A percentile compares a stretch with the other conserved stretches of the same genome.
phyloP scores from a whole-genome alignment of 2,888 invertebrate genomes.

The Alloplasta piceator region DNA sequence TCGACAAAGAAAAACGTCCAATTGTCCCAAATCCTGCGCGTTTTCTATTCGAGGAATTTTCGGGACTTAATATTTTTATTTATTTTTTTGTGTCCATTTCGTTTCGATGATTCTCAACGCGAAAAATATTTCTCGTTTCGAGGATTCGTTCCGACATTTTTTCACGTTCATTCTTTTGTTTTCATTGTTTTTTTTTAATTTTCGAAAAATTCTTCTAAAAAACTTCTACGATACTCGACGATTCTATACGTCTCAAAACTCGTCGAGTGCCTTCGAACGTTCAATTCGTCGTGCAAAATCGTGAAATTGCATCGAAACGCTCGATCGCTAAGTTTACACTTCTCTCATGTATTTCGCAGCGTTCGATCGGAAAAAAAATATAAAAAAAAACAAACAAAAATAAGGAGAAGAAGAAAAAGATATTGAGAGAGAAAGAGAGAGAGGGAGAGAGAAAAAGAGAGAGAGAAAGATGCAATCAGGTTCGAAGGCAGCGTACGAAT shows the following conservation, averaged over 20 bases:
- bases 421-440: constrained; percentile 20
- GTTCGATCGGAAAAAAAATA: constrained; percentile 50
- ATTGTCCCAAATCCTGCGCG: constrained; percentile 6
- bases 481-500: constrained; percentile 67
- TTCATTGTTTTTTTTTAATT: not conserved
- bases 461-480: constrained; percentile 55
- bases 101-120: constrained; percentile 24
- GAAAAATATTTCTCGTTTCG: constrained; percentile 54
- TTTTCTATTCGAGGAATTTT: constrained; percentile 7
- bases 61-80: constrained; percentile 42
- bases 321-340: constrained; percentile 28
- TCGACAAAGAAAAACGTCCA: constrained; percentile 30
- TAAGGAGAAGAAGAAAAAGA: not conserved
- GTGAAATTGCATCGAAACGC: constrained; percentile 27
- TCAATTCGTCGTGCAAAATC: constrained; percentile 30
- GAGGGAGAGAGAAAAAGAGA: constrained; percentile 9
- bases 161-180: constrained; percentile 1
- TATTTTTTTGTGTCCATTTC: too few relatives aligned
- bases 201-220: constrained; percentile 2
- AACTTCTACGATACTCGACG: constrained; percentile 58
- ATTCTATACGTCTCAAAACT: constrained; percentile 68
- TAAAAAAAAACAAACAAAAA: constrained; percentile 52
- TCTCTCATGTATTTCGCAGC: constrained; percentile 47
- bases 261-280: constrained; percentile 63
- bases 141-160: constrained; percentile 73